Base-by-base conservation (phyloP, 2,113 vertebrate genomes). In the Apodemus sylvaticus region DNA sequence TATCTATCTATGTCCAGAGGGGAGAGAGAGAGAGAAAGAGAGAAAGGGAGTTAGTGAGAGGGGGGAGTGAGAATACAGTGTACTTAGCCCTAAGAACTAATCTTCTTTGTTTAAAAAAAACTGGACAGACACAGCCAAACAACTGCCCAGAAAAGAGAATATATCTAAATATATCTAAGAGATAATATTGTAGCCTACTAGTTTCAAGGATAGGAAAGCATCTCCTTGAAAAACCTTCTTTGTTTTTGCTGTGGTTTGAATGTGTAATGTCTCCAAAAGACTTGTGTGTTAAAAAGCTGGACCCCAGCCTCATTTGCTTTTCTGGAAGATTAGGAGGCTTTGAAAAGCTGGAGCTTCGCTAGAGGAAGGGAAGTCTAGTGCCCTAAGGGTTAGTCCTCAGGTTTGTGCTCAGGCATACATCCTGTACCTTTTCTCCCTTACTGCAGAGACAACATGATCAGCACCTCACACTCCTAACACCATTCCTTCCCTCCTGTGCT, bases 151-250 rank as follows among this genome's bases (percentile, higher is more conserved):
- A 74, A 85, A 83, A 78, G 48, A 92, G 26, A n/a, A n/a, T n/a
- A n/a, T n/a, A n/a, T n/a, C n/a, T n/a, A n/a, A 22, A 7, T n/a
- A 74, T 36, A n/a, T 53, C 14, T 20, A 31, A 86, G 58, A 86
- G 5, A n/a, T 26, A 34, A 26, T 29, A 86, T 14, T 71, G 19
- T 2, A 85, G 20, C 5, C 1, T 9, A 7, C 22, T 87, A 66
- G 13, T 90, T 90, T 39, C 31, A 68, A 93, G 76, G 4, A 66
- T 85, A 22, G 31, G 36, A 85, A 93, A 17, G n/a, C 71, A 82
- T 82, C 29, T 88, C 31, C 5, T 13, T 45, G 42, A 79, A 51
- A 4, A 74, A 70, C 34, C 34, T 14, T 17, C 7, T 68, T 70
- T 45, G 12, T 36, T 87, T 70, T 34, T 51, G 11, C 31, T 51